phyloP scores from a whole-genome alignment of 2,888 invertebrate genomes.

The Piscicola geometra region DNA sequence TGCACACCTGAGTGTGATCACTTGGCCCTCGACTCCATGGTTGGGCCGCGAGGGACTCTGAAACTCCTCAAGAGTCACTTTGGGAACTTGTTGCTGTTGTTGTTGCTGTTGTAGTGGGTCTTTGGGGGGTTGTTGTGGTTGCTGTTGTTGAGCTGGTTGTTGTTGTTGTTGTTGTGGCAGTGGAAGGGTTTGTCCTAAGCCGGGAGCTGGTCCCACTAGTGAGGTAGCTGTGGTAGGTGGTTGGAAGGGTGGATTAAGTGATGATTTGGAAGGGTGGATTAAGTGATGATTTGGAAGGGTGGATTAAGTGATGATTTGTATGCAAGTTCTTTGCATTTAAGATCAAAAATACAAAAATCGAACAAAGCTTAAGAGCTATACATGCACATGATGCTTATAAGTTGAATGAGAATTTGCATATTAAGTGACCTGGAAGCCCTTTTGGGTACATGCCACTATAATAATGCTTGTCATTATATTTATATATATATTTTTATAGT shows the following conservation, averaged over 20 bases:
- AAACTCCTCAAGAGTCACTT: conserved; percentile 37
- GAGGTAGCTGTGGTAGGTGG: background rate
- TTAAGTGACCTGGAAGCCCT: too few species aligned
- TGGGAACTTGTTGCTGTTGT: conserved; percentile 8
- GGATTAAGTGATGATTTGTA: background rate
- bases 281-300: background rate
- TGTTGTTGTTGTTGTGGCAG: background rate
- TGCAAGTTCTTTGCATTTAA: too few species aligned
- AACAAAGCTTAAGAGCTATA: too few species aligned
- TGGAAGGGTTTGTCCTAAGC: background rate
- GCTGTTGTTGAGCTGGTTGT: conserved; percentile 6
- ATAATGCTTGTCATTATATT: too few species aligned
- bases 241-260: background rate
- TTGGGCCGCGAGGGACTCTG: conserved; percentile 68
- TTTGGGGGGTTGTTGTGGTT: conserved; percentile 3
- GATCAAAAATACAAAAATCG: too few species aligned
- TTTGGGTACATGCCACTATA: too few species aligned
- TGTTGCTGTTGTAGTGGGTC: background rate
- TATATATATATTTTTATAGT: too few species aligned
- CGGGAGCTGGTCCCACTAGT: background rate
- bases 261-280: background rate
- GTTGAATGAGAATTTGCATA: too few species aligned
- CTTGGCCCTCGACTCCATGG: conserved; percentile 90
- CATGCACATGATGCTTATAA: too few species aligned
- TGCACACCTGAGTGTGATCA: conserved; percentile 81